Percentiles rank a stretch among this genome's conserved stretches.
phyloP scores from a whole-genome alignment of 2,888 invertebrate species.

The Salticus scenicus region DNA sequence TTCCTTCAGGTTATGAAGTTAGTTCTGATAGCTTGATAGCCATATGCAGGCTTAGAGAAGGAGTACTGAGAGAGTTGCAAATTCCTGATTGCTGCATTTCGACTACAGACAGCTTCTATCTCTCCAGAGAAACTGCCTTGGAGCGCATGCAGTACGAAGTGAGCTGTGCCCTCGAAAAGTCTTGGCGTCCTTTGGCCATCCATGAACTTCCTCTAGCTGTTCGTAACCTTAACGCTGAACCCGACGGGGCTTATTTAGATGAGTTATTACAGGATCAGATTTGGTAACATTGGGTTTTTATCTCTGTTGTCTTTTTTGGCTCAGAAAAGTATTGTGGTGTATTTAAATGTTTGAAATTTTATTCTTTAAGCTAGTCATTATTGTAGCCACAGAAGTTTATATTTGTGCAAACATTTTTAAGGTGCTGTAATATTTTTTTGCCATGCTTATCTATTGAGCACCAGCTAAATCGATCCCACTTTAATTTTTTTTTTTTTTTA shows the following conservation, averaged over 20 bases:
- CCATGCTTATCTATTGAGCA: background rate
- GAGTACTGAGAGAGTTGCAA: conserved; percentile 79
- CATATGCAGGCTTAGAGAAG: conserved; percentile 80
- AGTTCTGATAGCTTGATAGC: conserved; percentile 81
- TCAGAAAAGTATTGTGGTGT: background rate
- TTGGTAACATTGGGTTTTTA: conserved; percentile 30
- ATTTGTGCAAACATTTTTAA: conserved; percentile 47
- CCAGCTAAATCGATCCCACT: background rate
- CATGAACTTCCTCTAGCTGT: conserved; percentile 60
- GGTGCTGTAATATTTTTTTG: conserved; percentile 19
- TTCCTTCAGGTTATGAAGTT: conserved; percentile 79
- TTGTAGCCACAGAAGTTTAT: conserved; percentile 54
- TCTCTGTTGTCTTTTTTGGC: conserved; percentile 16
- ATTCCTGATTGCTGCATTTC: conserved; percentile 78
- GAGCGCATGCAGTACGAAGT: conserved; percentile 43
- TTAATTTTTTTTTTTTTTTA: background rate
- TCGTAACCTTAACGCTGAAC: conserved; percentile 36
- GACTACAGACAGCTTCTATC: conserved; percentile 9
- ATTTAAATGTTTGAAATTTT: conserved; percentile 25
- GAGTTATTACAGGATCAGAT: conserved; percentile 50
- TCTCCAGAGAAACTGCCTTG: conserved; percentile 14
- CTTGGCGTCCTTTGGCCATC: conserved; percentile 47
- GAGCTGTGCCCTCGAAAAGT: conserved; percentile 27
- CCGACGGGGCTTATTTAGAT: conserved; percentile 55
- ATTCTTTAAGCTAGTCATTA: conserved; percentile 60